Base-by-base conservation (phyloP, 2,888 invertebrate genomes). In the Andrena hattorfiana region DNA sequence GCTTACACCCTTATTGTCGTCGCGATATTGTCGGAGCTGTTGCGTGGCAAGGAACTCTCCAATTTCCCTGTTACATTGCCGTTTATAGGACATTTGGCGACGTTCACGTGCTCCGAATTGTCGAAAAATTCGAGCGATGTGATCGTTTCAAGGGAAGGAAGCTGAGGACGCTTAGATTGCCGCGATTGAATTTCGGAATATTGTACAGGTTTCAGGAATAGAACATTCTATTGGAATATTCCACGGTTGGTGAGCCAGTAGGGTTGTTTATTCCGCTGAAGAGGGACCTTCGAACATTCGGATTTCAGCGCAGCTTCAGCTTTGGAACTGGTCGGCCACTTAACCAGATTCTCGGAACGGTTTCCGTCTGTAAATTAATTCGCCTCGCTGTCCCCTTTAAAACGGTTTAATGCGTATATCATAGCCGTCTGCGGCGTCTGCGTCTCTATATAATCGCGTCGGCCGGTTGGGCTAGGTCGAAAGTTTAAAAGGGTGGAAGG, bases 1-100 rank as follows among this genome's bases (percentile, higher is more conserved):
- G 91, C 91, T 91, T 91, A 90, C 83, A 72, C 32, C 71, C 81
- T 85, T 83, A 83, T 85, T 80, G 85, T 80, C 77, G 85, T 76
- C 77, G 72, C 82, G 48, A 59, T 64, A 28, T 59, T 42, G 75
- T 72, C 69, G 26, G 67, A 35, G 76, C 35, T 71, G 74, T 79
- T 71, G 69, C 70, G 66, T 51, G 72, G 66, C 23, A 74, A 56
- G 81, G 78, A 81, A 77, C 67, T 66, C 73, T 62, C 48, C 81
- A 84, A 84, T 90, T 87, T 85, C 79, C 54, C 67, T 16, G 26
- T 26, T 54, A 71, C 64, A 20, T 26, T 6, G 23, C 35, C 26
- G 54, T 49, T 51, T 69, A 13, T n/a, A 73, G 28, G 51, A 26
- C 51, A 68, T 28, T 72, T 56, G 49, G 48, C 62, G 42, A 73